Base-by-base conservation (phyloP, 2,888 invertebrate genomes). In the Apamea sordens region DNA sequence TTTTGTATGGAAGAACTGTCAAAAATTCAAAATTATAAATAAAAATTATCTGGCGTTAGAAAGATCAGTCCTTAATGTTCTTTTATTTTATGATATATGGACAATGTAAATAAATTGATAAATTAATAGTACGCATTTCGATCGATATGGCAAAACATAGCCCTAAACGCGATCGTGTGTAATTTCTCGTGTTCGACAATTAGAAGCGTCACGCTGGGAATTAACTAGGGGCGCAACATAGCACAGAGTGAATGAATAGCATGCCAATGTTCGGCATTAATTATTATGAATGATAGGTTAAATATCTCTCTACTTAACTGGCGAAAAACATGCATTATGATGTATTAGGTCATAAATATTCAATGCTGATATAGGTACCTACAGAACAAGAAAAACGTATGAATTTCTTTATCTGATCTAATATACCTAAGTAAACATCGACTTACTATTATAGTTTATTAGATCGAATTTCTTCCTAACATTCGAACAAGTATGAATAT, bases 401-500 rank as follows among this genome's bases (percentile, higher is more conserved):
- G 11, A n/a, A 41, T 71, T 50, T n/a, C 15, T 61, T 15, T 32
- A 41, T 75, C 44, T 32, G 24, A 73, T 71, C 24, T n/a, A 24
- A 41, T 64, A 47, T 47, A 56, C 50, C 7, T 41, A 56, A 32
- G 11, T 32, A 24, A 44, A 44, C 0, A 53, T 15, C 24, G n/a
- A 56, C 18, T 61, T 41, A 76, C 36, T 59, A 44, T 10, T 44
- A 61, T 74, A 44, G 41, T 72, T 73, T 77, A 59, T 63, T 77
- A 65, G 68, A 73, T 28, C 47, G 36, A 73, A 71, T 74, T 75
- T 65, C 44, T 69, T 59, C 59, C 72, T 41, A 71, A 71, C 71
- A 36, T 64, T 80, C 18, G 24, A 76, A 47, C 59, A 59, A 72
- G 73, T 68, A 73, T 71, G 64, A 81, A 79, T 80, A 80, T 76